Conservation (phyloP, 2,113 vertebrate species). For the Channa maculata region DNA sequence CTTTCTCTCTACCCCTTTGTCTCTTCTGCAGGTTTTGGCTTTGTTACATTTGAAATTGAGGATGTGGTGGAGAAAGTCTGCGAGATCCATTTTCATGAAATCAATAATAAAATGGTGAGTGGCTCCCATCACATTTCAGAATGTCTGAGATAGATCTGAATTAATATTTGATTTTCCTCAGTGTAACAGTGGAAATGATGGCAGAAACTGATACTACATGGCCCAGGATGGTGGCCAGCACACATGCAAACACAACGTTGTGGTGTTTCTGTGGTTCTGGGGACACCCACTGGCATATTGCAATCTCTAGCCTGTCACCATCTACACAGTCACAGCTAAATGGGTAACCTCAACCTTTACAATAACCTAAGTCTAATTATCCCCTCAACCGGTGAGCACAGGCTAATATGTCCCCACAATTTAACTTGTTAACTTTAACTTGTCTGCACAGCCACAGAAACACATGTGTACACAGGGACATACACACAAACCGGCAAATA, state of each 20-base stretch:
- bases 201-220: slow-evolving; percentile 5
- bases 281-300: too few species aligned
- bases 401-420: too few species aligned
- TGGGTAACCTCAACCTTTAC: too few species aligned
- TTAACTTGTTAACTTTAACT: too few species aligned
- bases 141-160: slow-evolving; percentile 6
- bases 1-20: slow-evolving; percentile 12
- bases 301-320: too few species aligned
- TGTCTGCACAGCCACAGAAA: neutral
- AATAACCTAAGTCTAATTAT: too few species aligned
- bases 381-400: too few species aligned
- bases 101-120: slow-evolving; percentile 48
- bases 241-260: neutral
- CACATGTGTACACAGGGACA: neutral
- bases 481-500: neutral
- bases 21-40: slow-evolving; percentile 30
- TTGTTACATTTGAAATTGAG: slow-evolving; percentile 37
- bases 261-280: too few species aligned
- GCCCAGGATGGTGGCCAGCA: too few species aligned
- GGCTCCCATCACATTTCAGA: slow-evolving; percentile 6
- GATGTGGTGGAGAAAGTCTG: neutral
- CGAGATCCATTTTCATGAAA: slow-evolving; percentile 46
- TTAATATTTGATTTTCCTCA: slow-evolving; percentile 10
- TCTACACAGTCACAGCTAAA: too few species aligned
- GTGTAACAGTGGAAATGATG: slow-evolving; percentile 1